Base-by-base conservation (phyloP, 1,140 invertebrate genomes). In the Lepidotrigona ventralis region DNA sequence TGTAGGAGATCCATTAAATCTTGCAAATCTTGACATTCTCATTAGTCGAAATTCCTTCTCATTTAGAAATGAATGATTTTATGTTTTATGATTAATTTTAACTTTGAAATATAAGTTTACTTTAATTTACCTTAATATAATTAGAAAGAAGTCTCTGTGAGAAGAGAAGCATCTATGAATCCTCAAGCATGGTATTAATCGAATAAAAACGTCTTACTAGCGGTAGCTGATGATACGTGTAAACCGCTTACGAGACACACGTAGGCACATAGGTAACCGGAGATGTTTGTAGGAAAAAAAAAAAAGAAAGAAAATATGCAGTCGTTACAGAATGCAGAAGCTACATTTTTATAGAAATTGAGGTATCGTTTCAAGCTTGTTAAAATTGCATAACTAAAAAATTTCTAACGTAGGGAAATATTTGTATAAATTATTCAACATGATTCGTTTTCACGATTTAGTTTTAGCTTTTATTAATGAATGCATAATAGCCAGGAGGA, bases 261-360 rank as follows among this genome's bases (percentile, higher is more conserved):
- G 29, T 29, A 71, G 33, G 15, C 5, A 19, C 54, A 1, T 21
- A 3, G 33, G 72, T 68, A 74, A 66, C 23, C 51, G 19, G 60
- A 76, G 72, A 68, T 23, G 63, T 75, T 2, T 69, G 73, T 64
- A 76, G 69, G 58, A 69, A 74, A 81, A 68, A 58, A 15, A 39
- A 46, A 46, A 39, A 39, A 39, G 39, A 6, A 39, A 76, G 58
- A 81, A 75, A 58, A 15, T 33, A 60, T 23, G 26, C 33, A 29
- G 39, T 46, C 39, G 39, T 46, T 26, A 46, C 39, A 23, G 5
- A 14, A 23, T 33, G 23, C n/a, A 29, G 33, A 17, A 75, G 46
- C 26, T 81, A 17, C 17, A 68, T 66, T 56, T 60, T 72, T 58
- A 4, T 26, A 1, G 6, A 5, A 19, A 73, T 33, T 39, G 8